Conservation (phyloP, 2,113 vertebrate species). For the Anarrhichthys ocellatus region DNA sequence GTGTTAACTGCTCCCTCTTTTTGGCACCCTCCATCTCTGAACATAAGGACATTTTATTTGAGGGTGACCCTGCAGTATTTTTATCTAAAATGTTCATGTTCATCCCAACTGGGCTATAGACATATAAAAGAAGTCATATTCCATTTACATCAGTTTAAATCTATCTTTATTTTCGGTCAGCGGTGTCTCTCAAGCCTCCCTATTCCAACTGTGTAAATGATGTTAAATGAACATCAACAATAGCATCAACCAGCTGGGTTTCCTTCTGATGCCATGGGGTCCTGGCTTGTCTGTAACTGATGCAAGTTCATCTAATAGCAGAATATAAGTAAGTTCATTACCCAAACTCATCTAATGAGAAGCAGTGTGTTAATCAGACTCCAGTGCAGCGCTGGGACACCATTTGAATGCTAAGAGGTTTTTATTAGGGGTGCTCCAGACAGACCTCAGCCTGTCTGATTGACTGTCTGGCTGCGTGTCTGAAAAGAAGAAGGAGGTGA, state of each 20-base stretch:
- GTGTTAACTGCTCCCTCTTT: conserved; percentile 39
- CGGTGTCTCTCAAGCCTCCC: conserved; percentile 15
- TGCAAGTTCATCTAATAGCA: conserved; percentile 61
- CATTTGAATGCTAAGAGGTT: conserved; percentile 74
- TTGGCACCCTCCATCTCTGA: conserved; percentile 28
- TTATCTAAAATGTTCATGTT: conserved; percentile 19
- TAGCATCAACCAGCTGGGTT: conserved; percentile 27
- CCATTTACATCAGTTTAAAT: conserved; percentile 11
- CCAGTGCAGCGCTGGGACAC: conserved; percentile 55
- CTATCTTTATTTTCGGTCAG: conserved; percentile 8
- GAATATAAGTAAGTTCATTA: conserved; percentile 72
- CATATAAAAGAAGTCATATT: not conserved
- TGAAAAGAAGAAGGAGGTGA: conserved; percentile 64
- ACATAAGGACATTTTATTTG: conserved; percentile 54
- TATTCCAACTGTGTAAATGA: not conserved
- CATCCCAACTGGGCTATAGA: not conserved
- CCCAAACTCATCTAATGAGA: conserved; percentile 65
- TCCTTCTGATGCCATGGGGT: conserved; percentile 27
- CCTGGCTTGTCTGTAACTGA: conserved; percentile 45
- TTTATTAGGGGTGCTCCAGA: conserved; percentile 72
- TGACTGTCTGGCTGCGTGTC: conserved; percentile 74
- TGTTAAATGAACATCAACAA: conserved; percentile 21
- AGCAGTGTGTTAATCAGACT: conserved; percentile 72
- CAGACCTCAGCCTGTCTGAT: conserved; percentile 73
- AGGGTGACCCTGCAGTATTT: conserved; percentile 16